Conservation (phyloP, 2,888 invertebrate genomes). For the Gastrophysa polygoni region DNA sequence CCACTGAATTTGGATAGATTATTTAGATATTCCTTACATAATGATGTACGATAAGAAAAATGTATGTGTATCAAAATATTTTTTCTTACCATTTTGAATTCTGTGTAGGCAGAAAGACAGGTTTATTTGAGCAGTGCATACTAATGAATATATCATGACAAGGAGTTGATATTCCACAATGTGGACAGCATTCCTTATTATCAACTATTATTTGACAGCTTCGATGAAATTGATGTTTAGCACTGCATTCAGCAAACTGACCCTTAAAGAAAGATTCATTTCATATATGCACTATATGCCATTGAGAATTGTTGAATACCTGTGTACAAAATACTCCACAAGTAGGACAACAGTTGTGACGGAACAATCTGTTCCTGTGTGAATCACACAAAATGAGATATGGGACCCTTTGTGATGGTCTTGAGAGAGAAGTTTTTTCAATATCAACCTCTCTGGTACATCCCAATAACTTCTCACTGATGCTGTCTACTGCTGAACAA, state of each 20-base stretch:
- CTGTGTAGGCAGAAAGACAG: conserved; percentile 68
- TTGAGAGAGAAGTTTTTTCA: conserved; percentile 65
- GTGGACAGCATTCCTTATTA: conserved; percentile 66
- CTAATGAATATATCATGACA: conserved; percentile 66
- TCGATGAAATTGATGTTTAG: conserved; percentile 82
- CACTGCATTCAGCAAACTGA: conserved; percentile 78
- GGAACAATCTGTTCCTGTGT: conserved; percentile 75
- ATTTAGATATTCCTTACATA: too few relatives aligned
- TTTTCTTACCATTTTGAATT: conserved; percentile 53
- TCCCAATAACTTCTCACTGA: conserved; percentile 77
- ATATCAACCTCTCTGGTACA: conserved; percentile 74
- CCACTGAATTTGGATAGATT: too few relatives aligned
- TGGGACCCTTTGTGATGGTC: conserved; percentile 77
- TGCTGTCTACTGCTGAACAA: conserved; percentile 78
- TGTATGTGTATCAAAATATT: too few relatives aligned
- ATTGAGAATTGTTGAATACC: conserved; percentile 59
- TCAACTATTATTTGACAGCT: conserved; percentile 66
- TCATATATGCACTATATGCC: neutral
- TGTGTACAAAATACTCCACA: conserved; percentile 92
- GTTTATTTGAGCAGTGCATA: conserved; percentile 67
- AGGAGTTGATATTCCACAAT: conserved; percentile 70
- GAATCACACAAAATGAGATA: conserved; percentile 80
- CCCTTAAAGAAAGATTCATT: conserved; percentile 63
- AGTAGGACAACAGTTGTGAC: conserved; percentile 88
- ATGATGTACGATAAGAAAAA: too few relatives aligned